Percentiles rank a stretch among this genome's conserved stretches.
Conservation (phyloP, 1,140 invertebrate genomes). For the Scylla paramamosain region DNA sequence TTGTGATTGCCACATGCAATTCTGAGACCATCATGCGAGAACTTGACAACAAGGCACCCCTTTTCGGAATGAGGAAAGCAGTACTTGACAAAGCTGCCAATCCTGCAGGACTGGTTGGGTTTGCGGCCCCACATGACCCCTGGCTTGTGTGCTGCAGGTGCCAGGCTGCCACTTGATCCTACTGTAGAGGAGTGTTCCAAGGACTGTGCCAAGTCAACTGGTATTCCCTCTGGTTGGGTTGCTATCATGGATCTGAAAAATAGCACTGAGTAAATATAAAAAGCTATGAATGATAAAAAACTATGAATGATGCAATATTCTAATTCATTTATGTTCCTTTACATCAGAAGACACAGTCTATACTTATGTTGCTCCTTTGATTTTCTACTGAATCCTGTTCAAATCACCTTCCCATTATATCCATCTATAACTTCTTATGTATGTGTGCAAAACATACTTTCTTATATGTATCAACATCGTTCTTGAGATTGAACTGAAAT, state of each 20-base stretch:
- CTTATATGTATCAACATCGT: too few relatives aligned
- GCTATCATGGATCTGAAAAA: constrained; percentile 66
- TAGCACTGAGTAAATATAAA: too few relatives aligned
- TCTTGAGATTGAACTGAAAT: too few relatives aligned
- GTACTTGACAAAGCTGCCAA: constrained; percentile 51
- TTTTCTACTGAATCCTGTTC: too few relatives aligned
- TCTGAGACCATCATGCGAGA: constrained; percentile 71
- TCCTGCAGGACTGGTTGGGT: constrained; percentile 64
- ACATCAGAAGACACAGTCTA: too few relatives aligned
- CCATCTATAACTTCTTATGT: too few relatives aligned
- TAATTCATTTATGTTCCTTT: neutral
- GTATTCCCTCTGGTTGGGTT: constrained; percentile 64
- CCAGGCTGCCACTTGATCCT: neutral
- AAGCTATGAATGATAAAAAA: constrained; percentile 28
- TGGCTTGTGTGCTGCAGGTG: neutral
- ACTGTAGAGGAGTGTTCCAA: neutral
- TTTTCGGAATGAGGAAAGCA: constrained; percentile 53
- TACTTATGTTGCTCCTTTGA: too few relatives aligned
- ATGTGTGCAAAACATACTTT: too few relatives aligned
- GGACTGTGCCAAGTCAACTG: neutral
- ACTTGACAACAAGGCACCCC: constrained; percentile 66
- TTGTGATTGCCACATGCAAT: constrained; percentile 67
- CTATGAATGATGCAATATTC: neutral
- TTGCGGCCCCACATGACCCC: constrained; percentile 52
- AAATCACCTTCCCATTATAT: too few relatives aligned